Conservation (phyloP, 2,888 invertebrate genomes). For the Penaeus monodon region DNA sequence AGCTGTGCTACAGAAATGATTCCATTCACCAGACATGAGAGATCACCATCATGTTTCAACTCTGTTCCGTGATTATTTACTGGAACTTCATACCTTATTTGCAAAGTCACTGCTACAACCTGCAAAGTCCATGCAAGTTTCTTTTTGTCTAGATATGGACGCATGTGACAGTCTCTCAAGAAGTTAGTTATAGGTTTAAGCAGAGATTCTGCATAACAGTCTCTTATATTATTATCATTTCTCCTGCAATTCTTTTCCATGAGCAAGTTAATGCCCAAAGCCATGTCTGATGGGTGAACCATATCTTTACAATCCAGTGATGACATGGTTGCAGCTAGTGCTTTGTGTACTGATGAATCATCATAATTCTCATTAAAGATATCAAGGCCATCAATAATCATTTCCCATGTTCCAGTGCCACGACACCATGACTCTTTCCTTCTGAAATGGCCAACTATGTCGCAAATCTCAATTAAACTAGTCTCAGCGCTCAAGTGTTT, state of each 20-base stretch:
- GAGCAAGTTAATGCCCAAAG: constrained; percentile 35
- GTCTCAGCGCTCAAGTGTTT: constrained; percentile 19
- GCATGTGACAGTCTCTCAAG: constrained; percentile 35
- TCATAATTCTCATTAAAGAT: not conserved
- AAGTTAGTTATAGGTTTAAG: constrained; percentile 7
- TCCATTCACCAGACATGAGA: constrained; percentile 7
- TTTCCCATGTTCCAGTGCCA: constrained; percentile 36
- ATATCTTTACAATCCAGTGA: not conserved
- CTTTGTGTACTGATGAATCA: not conserved
- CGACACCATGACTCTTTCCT: constrained; percentile 39
- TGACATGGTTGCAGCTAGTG: constrained; percentile 4
- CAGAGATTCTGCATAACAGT: not conserved
- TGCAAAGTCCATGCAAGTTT: constrained; percentile 23
- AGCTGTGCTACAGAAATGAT: constrained; percentile 27
- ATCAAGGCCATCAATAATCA: constrained; percentile 7
- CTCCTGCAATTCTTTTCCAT: not conserved
- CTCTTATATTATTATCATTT: not conserved
- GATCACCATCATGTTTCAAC: not conserved
- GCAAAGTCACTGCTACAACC: constrained; percentile 18
- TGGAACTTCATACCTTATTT: constrained; percentile 24
- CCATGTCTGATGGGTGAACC: constrained; percentile 27
- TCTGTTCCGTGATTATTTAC: not conserved
- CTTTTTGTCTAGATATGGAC: constrained; percentile 31
- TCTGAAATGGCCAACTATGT: constrained; percentile 34
- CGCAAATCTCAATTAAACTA: constrained; percentile 36